A percentile compares a stretch with the other conserved stretches of the same genome.
Conservation (phyloP, 2,113 vertebrate genomes). For the Girardinichthys multiradiatus region DNA sequence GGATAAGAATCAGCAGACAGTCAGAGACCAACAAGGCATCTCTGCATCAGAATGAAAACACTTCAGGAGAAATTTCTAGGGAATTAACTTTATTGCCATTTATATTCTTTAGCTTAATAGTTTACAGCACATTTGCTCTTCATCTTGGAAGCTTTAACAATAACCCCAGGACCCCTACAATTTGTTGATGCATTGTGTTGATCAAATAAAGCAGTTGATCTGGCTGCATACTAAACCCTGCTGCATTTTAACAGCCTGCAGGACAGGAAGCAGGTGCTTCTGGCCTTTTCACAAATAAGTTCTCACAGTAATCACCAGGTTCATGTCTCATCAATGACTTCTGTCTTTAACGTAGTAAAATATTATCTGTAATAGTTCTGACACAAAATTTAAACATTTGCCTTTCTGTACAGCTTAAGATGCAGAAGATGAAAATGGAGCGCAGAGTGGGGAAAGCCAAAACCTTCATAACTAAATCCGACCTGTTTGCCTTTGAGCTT, state of each 20-base stretch:
- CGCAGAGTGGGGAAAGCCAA: no score
- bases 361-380: no score
- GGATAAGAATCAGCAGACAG: background rate
- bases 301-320: background rate
- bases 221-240: background rate
- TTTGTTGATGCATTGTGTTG: background rate
- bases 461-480: no score
- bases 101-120: background rate
- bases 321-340: background rate
- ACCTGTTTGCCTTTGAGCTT: no score
- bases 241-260: background rate
- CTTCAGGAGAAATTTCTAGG: background rate
- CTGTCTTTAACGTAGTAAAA: no score
- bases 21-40: background rate
- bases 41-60: background rate
- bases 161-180: background rate
- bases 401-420: no score
- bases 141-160: background rate
- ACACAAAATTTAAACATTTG: no score
- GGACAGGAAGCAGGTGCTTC: background rate
- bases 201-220: background rate
- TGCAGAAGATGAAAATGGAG: no score
- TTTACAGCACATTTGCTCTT: background rate
- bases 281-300: background rate
- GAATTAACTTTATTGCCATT: background rate